Conservation (phyloP, 2,113 vertebrate genomes). For the Myrmecobius fasciatus region DNA sequence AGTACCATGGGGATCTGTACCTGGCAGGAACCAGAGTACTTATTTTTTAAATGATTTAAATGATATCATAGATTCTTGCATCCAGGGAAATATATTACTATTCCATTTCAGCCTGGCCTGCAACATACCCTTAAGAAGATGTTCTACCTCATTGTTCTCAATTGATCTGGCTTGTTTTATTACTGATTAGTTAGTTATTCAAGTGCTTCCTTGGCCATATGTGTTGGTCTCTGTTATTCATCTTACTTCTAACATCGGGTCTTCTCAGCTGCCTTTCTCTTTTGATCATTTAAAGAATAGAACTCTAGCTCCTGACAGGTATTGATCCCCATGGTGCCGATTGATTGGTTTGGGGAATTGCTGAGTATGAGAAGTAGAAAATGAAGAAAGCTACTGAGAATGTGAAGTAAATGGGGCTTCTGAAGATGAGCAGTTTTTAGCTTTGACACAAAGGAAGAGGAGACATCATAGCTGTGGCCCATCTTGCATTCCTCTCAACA, state of each 20-base stretch:
- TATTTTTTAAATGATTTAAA: neutral
- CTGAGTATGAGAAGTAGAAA: too few species aligned
- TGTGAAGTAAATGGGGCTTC: too few species aligned
- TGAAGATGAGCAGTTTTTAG: too few species aligned
- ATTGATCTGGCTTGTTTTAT: neutral
- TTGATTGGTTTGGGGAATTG: too few species aligned
- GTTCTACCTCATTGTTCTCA: neutral
- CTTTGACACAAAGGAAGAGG: too few species aligned
- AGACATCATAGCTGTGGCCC: neutral
- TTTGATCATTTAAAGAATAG: too few species aligned
- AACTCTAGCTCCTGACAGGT: too few species aligned
- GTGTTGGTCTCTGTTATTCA: neutral
- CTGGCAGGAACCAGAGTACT: neutral
- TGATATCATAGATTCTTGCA: neutral
- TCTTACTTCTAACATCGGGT: neutral
- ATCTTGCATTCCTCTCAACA: neutral
- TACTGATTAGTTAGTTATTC: neutral
- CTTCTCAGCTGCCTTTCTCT: neutral
- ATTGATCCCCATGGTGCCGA: too few species aligned
- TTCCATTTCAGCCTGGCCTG: neutral
- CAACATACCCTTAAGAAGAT: neutral
- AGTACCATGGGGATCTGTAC: neutral
- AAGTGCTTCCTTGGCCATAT: neutral
- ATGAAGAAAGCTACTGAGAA: too few species aligned
- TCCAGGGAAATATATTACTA: neutral